These are phyloP conservation scores for Rallus crepitans DNA, from an alignment of 2,797 vertebrate species.

Conservation along the genomic window DNA sequence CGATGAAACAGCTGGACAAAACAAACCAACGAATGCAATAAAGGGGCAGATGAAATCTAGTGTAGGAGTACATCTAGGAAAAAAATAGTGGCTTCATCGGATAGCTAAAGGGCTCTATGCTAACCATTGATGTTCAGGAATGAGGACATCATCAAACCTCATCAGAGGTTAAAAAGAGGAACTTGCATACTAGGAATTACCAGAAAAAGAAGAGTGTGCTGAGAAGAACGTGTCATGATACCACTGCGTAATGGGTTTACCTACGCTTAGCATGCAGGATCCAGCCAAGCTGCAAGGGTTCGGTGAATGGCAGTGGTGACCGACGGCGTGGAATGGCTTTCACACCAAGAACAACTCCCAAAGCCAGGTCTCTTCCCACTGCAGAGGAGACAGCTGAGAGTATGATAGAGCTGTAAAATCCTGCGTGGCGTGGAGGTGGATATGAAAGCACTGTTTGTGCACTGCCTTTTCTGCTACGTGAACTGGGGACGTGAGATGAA, in stretches of 20 bases:
- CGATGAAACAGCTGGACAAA: background rate
- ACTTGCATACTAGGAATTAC: background rate
- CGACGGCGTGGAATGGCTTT: background rate
- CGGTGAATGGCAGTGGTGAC: background rate
- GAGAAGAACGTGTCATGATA: background rate
- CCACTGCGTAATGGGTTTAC: background rate
- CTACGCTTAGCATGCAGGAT: background rate
- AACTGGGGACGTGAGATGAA: background rate
- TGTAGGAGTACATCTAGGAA: background rate
- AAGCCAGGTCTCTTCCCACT: background rate
- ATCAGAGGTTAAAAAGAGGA: background rate
- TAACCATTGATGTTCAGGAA: background rate
- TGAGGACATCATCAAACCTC: background rate
- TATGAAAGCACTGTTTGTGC: background rate
- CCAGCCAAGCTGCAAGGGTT: background rate
- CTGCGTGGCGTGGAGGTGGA: fast-evolving
- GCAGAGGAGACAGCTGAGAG: background rate
- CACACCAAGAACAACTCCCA: background rate
- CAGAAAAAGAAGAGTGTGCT: background rate
- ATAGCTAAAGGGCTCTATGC: background rate
- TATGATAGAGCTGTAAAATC: background rate
- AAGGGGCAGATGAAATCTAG: background rate
- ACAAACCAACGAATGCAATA: background rate
- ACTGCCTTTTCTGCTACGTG: background rate
- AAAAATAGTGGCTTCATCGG: background rate